Evolutionary conservation across 1,140 invertebrate species (phyloP).

Genomic region (Drosophila bipectinata): DNA sequence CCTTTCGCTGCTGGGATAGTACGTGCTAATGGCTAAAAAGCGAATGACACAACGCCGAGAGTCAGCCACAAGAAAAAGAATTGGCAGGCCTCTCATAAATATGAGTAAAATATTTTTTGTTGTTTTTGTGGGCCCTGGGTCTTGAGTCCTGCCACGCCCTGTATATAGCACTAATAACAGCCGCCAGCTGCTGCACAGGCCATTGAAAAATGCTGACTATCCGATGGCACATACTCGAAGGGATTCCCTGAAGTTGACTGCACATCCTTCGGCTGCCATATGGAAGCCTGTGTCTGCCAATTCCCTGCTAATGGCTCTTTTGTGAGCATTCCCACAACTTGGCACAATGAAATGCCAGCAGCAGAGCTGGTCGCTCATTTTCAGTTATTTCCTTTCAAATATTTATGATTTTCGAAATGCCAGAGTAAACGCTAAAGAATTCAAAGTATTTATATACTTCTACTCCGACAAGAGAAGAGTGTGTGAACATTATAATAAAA

Average conservation of each 20-base stretch:
- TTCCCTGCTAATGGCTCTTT: constrained; percentile 80
- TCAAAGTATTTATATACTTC: constrained; percentile 45
- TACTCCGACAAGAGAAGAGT: background rate
- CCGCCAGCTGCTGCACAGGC: constrained; percentile 57
- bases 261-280: constrained; percentile 16
- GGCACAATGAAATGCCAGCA: constrained; percentile 61
- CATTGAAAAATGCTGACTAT: constrained; percentile 78
- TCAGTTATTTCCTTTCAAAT: constrained; percentile 70
- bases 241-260: constrained; percentile 34
- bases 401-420: constrained; percentile 78
- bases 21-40: constrained; percentile 78
- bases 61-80: constrained; percentile 52
- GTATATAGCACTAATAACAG: constrained; percentile 59
- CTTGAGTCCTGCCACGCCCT: constrained; percentile 47
- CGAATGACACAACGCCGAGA: constrained; percentile 74
- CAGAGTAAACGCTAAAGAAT: constrained; percentile 45
- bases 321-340: constrained; percentile 71
- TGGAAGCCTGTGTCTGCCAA: constrained; percentile 55
- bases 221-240: constrained; percentile 29
- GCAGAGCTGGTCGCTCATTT: constrained; percentile 57
- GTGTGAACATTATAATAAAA: constrained; percentile 3
- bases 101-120: constrained; percentile 31
- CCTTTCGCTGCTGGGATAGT: constrained; percentile 45
- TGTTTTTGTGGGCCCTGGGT: constrained; percentile 3
- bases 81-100: constrained; percentile 62